A percentile compares a stretch with the other conserved stretches of the same genome.
phyloP scores from a whole-genome alignment of 2,113 vertebrate genomes.

The Hippolais icterina region DNA sequence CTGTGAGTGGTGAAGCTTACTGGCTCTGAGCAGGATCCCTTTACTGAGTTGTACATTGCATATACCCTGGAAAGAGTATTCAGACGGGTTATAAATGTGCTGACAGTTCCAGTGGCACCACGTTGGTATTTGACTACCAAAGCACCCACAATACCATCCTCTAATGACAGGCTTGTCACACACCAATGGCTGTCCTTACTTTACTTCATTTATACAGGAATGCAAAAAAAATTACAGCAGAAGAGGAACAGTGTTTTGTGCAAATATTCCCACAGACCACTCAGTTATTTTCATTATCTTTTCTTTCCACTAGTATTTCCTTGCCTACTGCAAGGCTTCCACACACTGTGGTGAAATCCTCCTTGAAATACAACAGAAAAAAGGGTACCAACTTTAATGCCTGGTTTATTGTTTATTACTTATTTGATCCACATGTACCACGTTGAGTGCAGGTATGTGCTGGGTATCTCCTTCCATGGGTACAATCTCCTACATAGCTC shows the following conservation, averaged over 20 bases:
- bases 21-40: slow-evolving; percentile 90
- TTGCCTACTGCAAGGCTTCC: background rate
- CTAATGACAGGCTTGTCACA: background rate
- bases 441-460: background rate
- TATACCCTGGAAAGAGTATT: slow-evolving; percentile 78
- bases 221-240: background rate
- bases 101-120: background rate
- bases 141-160: rapidly evolving
- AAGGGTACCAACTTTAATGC: background rate
- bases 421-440: background rate
- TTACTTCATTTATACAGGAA: background rate
- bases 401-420: no score
- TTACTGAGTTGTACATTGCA: slow-evolving; percentile 87
- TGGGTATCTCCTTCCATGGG: background rate
- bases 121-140: background rate
- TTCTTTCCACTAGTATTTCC: background rate
- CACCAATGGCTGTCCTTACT: background rate
- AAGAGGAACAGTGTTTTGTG: background rate
- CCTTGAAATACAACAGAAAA: background rate
- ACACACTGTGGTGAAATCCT: background rate
- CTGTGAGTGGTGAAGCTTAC: slow-evolving; percentile 91
- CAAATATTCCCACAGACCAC: background rate
- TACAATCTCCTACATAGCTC: background rate
- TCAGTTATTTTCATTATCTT: background rate
- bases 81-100: background rate